Conservation (phyloP, 2,797 vertebrate species). For the Sarcoramphus papa region DNA sequence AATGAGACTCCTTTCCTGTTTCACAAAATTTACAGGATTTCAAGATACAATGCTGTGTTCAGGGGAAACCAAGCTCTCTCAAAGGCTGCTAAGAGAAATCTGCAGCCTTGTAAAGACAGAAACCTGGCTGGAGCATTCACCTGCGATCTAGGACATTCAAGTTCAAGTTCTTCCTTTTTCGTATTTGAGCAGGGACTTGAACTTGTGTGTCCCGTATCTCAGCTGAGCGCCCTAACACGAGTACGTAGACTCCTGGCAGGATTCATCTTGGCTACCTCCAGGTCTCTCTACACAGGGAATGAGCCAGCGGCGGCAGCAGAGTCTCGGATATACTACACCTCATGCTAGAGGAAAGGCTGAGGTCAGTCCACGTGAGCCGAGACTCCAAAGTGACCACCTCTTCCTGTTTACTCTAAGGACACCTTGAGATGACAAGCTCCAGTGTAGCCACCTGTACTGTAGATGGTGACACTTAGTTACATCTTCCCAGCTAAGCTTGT, state of each 20-base stretch:
- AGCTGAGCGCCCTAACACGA: background rate
- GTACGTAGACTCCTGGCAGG: background rate
- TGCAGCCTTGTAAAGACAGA: background rate
- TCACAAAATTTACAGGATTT: background rate
- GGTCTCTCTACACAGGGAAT: background rate
- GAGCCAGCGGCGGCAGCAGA: background rate
- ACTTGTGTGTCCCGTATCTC: fast-evolving
- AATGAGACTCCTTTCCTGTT: background rate
- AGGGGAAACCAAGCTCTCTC: background rate
- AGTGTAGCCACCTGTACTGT: background rate
- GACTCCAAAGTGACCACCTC: background rate
- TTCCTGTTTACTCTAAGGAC: background rate
- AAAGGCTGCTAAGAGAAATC: background rate
- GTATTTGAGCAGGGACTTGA: background rate
- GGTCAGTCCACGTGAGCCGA: background rate
- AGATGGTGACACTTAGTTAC: background rate
- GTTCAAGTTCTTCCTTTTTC: background rate
- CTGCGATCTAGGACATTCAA: fast-evolving
- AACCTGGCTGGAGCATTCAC: background rate
- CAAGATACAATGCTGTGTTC: background rate
- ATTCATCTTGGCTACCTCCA: background rate
- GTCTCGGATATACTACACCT: background rate
- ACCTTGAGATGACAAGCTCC: background rate
- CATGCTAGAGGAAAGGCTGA: background rate
- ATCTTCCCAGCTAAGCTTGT: background rate